Evolutionary conservation across 2,797 vertebrate species (phyloP), one percentile per base, ranked within the genome.

Genomic region (Acipenser oxyrinchus): DNA sequence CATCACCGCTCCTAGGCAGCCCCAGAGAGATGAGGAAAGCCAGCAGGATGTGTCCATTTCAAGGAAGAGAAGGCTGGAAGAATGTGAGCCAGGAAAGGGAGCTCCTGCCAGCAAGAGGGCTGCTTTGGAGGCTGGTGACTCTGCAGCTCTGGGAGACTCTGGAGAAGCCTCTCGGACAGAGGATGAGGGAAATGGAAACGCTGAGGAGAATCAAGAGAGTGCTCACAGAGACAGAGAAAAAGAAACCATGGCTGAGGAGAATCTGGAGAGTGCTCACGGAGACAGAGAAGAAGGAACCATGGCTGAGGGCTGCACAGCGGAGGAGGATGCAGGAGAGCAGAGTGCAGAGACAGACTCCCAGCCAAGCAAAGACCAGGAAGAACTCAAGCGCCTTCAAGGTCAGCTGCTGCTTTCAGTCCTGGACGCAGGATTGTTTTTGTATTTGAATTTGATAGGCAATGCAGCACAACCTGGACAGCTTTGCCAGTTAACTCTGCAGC

Each of bases 61-160:
- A 1, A 70, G 70, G 70, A 49, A 65, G 13, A 0, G 49, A 51
- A 13, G 48, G 52, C 59, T 68, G 68, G 0, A 49, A 0, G 49
- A 61, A 2, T 1, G 60, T 65, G 12, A 10, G 15, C 15, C 57
- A 51, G 50, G 6, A 60, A 70, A 76, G 6, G 73, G 70, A 0
- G 77, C 71, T 0, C 77, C 74, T 0, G 67, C 71, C 0, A 74
- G 68, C 53, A 86, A 86, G 70, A 81, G 72, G 8, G 67, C 23
- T 0, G 78, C 5, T 72, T 69, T 58, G 57, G 68, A 69, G 51
- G 59, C 7, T 1, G 12, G 70, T n/a, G 70, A 8, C 9, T 65
- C 8, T 6, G 48, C 7, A 11, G 49, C 12, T 7, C 59, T 4
- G 3, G 37, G 37, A 37, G 37, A 18, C 18, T 18, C 18, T 10